A percentile compares a stretch with the other conserved stretches of the same genome.
These are phyloP conservation scores for Choloepus didactylus DNA, from an alignment of 2,797 vertebrate genomes.

Conservation along the genomic window DNA sequence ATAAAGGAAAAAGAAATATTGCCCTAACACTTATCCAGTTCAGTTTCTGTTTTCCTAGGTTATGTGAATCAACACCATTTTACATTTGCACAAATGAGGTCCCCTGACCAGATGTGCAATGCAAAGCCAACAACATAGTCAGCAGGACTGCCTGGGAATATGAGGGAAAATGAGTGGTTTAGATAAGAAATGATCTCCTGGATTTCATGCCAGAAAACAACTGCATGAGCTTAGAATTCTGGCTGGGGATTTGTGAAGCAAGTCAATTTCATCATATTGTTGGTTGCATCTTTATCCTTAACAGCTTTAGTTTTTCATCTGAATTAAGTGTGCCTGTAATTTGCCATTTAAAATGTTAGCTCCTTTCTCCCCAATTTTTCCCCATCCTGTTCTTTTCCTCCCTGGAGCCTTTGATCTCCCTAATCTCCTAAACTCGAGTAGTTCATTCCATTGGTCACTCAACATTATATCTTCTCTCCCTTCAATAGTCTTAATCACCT, in stretches of 20 bases:
- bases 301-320: slow-evolving; percentile 41
- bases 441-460: slow-evolving; percentile 6
- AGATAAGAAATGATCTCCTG: slow-evolving; percentile 64
- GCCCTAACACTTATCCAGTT: background rate
- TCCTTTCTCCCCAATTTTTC: background rate
- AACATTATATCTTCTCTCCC: background rate
- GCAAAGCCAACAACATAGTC: slow-evolving; percentile 50
- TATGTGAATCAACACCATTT: slow-evolving; percentile 38
- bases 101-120: slow-evolving; percentile 18
- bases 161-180: slow-evolving; percentile 57
- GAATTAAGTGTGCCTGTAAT: slow-evolving; percentile 16
- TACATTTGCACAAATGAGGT: background rate
- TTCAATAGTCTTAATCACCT: slow-evolving; percentile 27
- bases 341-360: slow-evolving; percentile 22
- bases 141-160: slow-evolving; percentile 53
- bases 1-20: slow-evolving; percentile 41
- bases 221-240: background rate
- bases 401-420: slow-evolving; percentile 18
- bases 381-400: background rate
- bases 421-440: slow-evolving; percentile 19
- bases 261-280: background rate
- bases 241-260: slow-evolving; percentile 37
- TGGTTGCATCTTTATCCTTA: slow-evolving; percentile 28
- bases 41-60: slow-evolving; percentile 37
- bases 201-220: slow-evolving; percentile 45